phyloP scores from a whole-genome alignment of 2,797 vertebrate genomes.

The Enoplosus armatus region DNA sequence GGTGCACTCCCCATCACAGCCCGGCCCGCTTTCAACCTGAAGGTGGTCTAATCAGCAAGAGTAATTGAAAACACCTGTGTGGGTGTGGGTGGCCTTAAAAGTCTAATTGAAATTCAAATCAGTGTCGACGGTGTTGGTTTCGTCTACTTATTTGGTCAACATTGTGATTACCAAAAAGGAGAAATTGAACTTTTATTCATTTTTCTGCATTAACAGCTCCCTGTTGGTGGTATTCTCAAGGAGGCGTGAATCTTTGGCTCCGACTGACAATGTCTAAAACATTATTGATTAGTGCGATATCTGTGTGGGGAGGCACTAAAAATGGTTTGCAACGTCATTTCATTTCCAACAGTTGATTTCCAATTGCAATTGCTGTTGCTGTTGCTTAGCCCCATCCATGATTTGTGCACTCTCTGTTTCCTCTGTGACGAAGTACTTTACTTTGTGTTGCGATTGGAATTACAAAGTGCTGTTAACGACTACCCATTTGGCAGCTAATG shows the following conservation, averaged over 20 bases:
- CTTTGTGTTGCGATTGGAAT: neutral
- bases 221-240: no score
- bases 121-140: neutral
- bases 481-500: no score
- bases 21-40: neutral
- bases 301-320: neutral
- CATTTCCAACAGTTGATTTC: no score
- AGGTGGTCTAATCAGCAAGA: neutral
- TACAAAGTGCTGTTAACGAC: no score
- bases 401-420: neutral
- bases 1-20: neutral
- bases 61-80: neutral
- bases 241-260: neutral
- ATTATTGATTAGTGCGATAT: neutral
- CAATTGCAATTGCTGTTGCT: no score
- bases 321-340: neutral
- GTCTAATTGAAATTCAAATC: neutral
- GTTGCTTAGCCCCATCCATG: neutral
- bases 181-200: neutral
- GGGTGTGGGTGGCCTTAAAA: neutral
- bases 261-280: neutral
- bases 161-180: neutral
- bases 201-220: neutral
- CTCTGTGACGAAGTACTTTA: neutral
- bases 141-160: neutral